Percentiles rank a stretch among this genome's conserved stretches.
These are phyloP conservation scores for Pitangus sulphuratus DNA, from an alignment of 2,797 vertebrate genomes.

Conservation along the genomic window DNA sequence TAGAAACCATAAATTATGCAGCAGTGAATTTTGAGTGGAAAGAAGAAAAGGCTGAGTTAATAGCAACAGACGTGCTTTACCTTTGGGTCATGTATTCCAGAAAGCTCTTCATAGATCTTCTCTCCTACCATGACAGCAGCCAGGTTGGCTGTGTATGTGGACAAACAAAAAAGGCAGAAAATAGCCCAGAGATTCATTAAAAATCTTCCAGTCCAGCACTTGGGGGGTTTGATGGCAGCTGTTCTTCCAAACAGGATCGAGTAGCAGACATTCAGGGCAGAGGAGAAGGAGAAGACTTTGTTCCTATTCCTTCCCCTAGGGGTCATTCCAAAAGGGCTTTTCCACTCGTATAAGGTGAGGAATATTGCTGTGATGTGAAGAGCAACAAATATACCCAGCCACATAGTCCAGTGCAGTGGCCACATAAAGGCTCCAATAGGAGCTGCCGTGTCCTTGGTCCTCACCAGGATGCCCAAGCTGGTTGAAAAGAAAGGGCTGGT, in stretches of 20 bases:
- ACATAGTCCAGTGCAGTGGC: constrained; percentile 99
- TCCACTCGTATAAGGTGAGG: constrained; percentile 97
- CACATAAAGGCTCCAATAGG: constrained; percentile 99
- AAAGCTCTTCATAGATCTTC: constrained; percentile 97
- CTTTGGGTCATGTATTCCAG: constrained; percentile 98
- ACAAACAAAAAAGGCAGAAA: constrained; percentile 98
- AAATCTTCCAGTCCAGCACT: constrained; percentile 98
- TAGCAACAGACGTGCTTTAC: constrained; percentile 73
- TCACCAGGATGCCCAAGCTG: constrained; percentile 95
- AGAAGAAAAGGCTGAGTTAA: constrained; percentile 8
- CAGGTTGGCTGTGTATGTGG: constrained; percentile 96
- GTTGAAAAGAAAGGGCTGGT: constrained; percentile 98
- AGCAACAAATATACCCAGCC: constrained; percentile 97
- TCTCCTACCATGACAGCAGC: constrained; percentile 99
- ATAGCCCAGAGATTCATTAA: constrained; percentile 99
- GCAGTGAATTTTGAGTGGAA: not conserved
- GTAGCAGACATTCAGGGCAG: constrained; percentile 96
- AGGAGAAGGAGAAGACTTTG: constrained; percentile 96
- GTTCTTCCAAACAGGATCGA: constrained; percentile 96
- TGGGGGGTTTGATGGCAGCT: constrained; percentile 94
- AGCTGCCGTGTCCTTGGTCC: constrained; percentile 92
- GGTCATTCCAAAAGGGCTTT: constrained; percentile 97
- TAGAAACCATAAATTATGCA: not conserved
- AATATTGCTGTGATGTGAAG: constrained; percentile 96
- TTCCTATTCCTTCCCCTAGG: constrained; percentile 92